phyloP scores from a whole-genome alignment of 92 coral and sea anemone genomes.

The Anthopleura xanthogrammica region DNA sequence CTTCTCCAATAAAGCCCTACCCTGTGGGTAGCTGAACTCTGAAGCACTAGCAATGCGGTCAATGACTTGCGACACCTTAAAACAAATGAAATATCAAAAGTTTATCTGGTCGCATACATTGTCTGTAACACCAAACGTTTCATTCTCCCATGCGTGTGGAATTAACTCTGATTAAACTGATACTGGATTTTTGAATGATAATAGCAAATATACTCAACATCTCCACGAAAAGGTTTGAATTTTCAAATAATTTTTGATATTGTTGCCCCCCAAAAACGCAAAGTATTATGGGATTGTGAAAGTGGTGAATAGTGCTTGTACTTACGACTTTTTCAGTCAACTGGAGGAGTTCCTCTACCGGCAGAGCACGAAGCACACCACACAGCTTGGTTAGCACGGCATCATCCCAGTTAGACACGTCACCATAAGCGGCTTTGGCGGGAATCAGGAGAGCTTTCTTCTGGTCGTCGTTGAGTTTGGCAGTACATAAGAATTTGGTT shows the following conservation, averaged over 20 bases:
- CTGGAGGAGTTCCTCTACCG: conserved; percentile 71
- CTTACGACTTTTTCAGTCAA: conserved; percentile 80
- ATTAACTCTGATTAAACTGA: no score
- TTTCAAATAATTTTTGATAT: no score
- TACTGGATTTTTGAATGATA: no score
- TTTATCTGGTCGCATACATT: not conserved
- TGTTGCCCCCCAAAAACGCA: no score
- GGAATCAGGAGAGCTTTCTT: conserved; percentile 79
- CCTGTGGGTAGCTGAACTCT: conserved; percentile 78
- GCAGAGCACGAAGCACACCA: conserved; percentile 72
- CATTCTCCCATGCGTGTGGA: no score
- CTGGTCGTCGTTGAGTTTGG: conserved; percentile 75
- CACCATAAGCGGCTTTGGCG: conserved; percentile 83
- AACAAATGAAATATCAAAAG: not conserved
- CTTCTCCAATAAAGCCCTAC: conserved; percentile 65
- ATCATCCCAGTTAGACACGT: conserved; percentile 71
- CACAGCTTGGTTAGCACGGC: conserved; percentile 61
- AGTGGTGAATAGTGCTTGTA: not conserved
- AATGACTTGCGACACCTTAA: conserved; percentile 65
- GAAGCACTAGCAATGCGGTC: conserved; percentile 54
- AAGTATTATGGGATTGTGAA: no score
- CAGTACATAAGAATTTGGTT: conserved; percentile 59
- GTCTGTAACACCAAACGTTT: no score
- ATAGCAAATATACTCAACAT: no score
- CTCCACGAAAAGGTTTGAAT: no score